Evolutionary conservation across 2,888 invertebrate genomes (phyloP).

Genomic region (Zeuzera pyrina): DNA sequence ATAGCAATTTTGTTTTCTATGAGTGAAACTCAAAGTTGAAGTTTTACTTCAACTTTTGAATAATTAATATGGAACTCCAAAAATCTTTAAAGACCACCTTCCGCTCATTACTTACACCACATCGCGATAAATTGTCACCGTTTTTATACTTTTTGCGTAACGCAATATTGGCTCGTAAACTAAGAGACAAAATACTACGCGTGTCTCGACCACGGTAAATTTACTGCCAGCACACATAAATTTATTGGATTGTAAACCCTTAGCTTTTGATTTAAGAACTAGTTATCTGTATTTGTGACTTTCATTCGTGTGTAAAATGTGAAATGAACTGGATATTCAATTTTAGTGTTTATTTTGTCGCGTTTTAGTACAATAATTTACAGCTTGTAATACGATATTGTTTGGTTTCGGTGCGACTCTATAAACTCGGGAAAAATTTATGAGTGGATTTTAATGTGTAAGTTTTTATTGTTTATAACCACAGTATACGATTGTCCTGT

Average conservation of each 20-base stretch:
- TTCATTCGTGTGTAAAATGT: constrained; percentile 20
- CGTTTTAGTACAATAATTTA: constrained; percentile 36
- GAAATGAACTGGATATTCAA: constrained; percentile 48
- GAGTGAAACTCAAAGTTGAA: too few species aligned
- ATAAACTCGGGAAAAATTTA: not conserved
- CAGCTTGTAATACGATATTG: constrained; percentile 40
- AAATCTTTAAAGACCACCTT: constrained; percentile 1
- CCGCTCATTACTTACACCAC: constrained; percentile 18
- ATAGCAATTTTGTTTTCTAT: too few species aligned
- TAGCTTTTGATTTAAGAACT: constrained; percentile 5
- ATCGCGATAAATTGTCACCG: constrained; percentile 26
- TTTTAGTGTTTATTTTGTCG: constrained; percentile 39
- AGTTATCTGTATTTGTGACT: not conserved
- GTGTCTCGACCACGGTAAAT: constrained; percentile 18
- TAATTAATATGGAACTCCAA: not conserved
- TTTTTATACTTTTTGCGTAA: constrained; percentile 39
- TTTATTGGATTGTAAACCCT: constrained; percentile 15
- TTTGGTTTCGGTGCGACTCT: not conserved
- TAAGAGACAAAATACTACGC: constrained; percentile 43
- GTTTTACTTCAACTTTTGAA: not conserved
- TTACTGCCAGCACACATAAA: constrained; percentile 5
- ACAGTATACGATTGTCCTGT: too few species aligned
- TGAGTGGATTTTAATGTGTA: too few species aligned
- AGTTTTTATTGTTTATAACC: too few species aligned
- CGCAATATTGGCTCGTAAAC: constrained; percentile 48